Evolutionary conservation across 2,888 invertebrate genomes (phyloP), one percentile per base, ranked within the genome.

Genomic region (Aphodius sticticus): DNA sequence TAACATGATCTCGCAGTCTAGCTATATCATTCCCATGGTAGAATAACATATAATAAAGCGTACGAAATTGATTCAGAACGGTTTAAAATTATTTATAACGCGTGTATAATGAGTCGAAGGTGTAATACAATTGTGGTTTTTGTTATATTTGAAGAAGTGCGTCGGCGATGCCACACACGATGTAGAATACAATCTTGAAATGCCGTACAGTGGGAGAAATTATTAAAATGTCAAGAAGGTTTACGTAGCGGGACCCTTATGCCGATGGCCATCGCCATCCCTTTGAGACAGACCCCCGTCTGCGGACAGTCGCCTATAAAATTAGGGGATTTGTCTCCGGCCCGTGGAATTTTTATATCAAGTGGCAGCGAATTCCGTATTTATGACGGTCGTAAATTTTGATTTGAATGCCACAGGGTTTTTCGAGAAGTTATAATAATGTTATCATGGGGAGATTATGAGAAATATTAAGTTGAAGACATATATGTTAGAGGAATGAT

Each of bases 51-150:
- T 53, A 53, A 53, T 53, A 53, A 53, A 53, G 53, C 53, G 12
- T 53, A 53, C 7, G 12, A 53, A 53, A 53, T 53, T 12, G 12
- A 53, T 53, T 12, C 12, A 53, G 12, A 5, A 53, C 53, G 53
- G 53, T 53, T 53, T 53, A 53, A 53, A 53, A 53, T 53, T 53
- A 53, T 53, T 53, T 53, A 53, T 53, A 53, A 53, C 53, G 53
- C 53, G 53, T 53, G 53, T 12, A 53, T 53, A 53, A 53, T 53
- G 53, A 53, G 26, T 26, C 3, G 26, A 26, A 26, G 53, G 53
- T 53, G 12, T 53, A 53, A 53, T 53, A 53, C 53, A 53, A 53
- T 53, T 53, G 53, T 53, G 7, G 7, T 53, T 53, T 53, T 53
- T 53, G 9, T 53, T 53, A 53, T 53, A 53, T 53, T 53, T 53